Percentiles rank a stretch among this genome's conserved stretches.
These are phyloP conservation scores for Sweltsa coloradensis DNA, from an alignment of 1,140 invertebrate species.

Conservation along the genomic window DNA sequence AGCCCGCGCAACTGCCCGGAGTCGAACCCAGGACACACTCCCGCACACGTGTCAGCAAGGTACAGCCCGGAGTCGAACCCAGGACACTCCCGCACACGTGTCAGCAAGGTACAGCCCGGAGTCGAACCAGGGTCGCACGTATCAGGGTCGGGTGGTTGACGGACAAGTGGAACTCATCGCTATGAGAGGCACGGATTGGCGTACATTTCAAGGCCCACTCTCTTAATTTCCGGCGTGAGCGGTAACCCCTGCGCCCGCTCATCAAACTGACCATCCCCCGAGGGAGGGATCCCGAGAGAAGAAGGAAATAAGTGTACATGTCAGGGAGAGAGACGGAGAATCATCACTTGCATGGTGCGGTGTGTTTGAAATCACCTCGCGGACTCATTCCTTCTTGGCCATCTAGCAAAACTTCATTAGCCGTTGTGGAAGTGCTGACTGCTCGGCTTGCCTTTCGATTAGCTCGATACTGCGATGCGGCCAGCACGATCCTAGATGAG, in stretches of 20 bases:
- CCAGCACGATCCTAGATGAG: slow-evolving; percentile 4
- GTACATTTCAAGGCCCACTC: too few relatives aligned
- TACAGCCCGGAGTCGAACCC: too few relatives aligned
- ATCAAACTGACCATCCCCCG: slow-evolving; percentile 5
- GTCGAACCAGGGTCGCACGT: too few relatives aligned
- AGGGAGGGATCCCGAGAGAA: neutral
- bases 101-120: too few relatives aligned
- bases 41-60: too few relatives aligned
- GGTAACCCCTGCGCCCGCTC: neutral
- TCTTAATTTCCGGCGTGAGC: slow-evolving; percentile 2
- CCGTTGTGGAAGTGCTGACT: slow-evolving; percentile 7
- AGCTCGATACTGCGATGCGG: slow-evolving; percentile 1
- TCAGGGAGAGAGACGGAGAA: neutral
- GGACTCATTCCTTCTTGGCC: neutral
- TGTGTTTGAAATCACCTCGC: too few relatives aligned
- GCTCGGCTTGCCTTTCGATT: slow-evolving; percentile 4
- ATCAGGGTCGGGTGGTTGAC: too few relatives aligned
- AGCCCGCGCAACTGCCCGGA: too few relatives aligned
- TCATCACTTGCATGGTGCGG: neutral
- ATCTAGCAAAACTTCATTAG: slow-evolving; percentile 7
- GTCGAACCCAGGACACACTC: too few relatives aligned
- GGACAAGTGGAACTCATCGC: too few relatives aligned
- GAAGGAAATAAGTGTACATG: neutral
- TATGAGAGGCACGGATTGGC: too few relatives aligned
- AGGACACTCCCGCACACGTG: too few relatives aligned